phyloP scores from a whole-genome alignment of 2,888 invertebrate species.

The Gibbula magus region DNA sequence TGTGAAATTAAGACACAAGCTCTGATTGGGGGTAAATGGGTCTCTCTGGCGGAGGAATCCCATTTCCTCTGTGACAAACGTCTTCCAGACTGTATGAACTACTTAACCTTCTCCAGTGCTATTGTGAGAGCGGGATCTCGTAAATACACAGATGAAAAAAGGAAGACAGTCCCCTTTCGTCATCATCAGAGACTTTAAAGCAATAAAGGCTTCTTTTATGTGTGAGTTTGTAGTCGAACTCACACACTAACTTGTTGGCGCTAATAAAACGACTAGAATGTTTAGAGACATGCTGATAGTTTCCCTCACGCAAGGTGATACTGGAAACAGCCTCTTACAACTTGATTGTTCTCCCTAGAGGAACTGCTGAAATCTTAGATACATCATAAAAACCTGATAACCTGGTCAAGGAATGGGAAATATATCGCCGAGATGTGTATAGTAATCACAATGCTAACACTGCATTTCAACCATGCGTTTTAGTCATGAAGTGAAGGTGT shows the following conservation, averaged over 20 bases:
- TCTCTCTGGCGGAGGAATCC: neutral
- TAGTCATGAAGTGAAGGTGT: no score
- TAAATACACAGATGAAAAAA: neutral
- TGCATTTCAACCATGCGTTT: no score
- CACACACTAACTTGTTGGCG: slow-evolving; percentile 11
- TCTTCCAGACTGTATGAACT: neutral
- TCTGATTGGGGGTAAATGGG: neutral
- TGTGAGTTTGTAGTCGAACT: neutral
- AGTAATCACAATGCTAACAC: no score
- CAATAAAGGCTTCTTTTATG: slow-evolving; percentile 8
- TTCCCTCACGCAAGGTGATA: neutral
- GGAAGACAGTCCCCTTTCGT: neutral
- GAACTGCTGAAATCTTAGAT: neutral
- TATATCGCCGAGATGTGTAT: no score
- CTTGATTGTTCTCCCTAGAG: neutral
- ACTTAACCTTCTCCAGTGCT: neutral
- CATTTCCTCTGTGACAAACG: slow-evolving; percentile 8
- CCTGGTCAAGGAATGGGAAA: no score
- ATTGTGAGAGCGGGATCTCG: neutral
- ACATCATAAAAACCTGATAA: no score
- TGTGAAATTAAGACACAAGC: slow-evolving; percentile 11
- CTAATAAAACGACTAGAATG: neutral
- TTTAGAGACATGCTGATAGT: neutral
- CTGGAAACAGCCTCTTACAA: neutral
- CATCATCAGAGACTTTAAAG: neutral